These are phyloP conservation scores for Chloroceryle inda DNA, from an alignment of 2,797 vertebrate species.

Conservation along the genomic window DNA sequence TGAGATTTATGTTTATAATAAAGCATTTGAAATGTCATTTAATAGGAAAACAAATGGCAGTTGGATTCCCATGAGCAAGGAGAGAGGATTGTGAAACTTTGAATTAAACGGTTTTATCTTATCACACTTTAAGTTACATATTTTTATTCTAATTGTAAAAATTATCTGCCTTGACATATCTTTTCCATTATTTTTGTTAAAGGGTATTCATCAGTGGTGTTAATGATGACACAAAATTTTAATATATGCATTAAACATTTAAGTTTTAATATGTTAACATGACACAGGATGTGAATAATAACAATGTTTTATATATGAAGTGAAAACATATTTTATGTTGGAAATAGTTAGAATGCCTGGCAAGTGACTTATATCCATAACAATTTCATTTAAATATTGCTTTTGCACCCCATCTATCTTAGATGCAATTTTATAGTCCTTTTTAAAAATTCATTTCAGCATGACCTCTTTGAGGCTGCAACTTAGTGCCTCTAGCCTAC, in stretches of 20 bases:
- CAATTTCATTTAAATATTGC: conserved; percentile 93
- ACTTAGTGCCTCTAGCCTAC: conserved; percentile 87
- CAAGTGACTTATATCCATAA: conserved; percentile 88
- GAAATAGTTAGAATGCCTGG: conserved; percentile 84
- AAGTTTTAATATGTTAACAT: conserved; percentile 87
- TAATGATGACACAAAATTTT: conserved; percentile 87
- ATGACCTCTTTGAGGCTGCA: conserved; percentile 90
- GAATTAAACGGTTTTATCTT: conserved; percentile 77
- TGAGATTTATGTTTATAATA: conserved; percentile 84
- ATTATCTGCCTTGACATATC: conserved; percentile 81
- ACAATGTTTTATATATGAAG: conserved; percentile 89
- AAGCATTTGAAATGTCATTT: conserved; percentile 83
- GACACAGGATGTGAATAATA: conserved; percentile 86
- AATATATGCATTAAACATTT: conserved; percentile 88
- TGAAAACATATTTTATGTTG: conserved; percentile 87
- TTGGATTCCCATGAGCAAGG: conserved; percentile 62
- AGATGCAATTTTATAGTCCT: conserved; percentile 91
- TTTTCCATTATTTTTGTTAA: conserved; percentile 80
- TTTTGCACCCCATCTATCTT: conserved; percentile 92
- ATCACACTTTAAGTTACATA: conserved; percentile 76
- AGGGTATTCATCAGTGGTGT: conserved; percentile 80
- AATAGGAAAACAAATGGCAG: conserved; percentile 82
- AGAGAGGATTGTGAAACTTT: conserved; percentile 61
- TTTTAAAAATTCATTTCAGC: conserved; percentile 93
- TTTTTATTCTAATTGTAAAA: conserved; percentile 85